Evolutionary conservation across 2,888 invertebrate genomes (phyloP).

Genomic region (Cloeon dipterum): DNA sequence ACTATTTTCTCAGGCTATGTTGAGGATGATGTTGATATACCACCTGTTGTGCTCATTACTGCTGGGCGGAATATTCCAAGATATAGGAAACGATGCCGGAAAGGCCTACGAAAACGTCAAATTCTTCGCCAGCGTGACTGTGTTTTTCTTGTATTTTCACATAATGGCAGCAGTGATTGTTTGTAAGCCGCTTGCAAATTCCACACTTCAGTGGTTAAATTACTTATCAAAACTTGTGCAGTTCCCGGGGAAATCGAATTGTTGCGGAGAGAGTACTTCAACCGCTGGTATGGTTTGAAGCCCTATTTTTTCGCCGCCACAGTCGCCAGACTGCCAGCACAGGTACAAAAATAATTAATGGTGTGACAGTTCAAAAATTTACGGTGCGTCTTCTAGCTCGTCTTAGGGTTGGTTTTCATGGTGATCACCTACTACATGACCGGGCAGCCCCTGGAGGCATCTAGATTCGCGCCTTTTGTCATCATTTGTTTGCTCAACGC

Average conservation of each 20-base stretch:
- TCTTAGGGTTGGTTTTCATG: constrained; percentile 14
- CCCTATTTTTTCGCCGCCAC: constrained; percentile 40
- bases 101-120: constrained; percentile 46
- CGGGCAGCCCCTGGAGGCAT: constrained; percentile 21
- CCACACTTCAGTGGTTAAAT: too few relatives aligned
- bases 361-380: too few relatives aligned
- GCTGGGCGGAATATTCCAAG: constrained; percentile 32
- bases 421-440: constrained; percentile 29
- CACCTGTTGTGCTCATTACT: constrained; percentile 33
- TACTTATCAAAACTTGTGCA: too few relatives aligned
- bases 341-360: too few relatives aligned
- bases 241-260: constrained; percentile 43
- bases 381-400: not conserved
- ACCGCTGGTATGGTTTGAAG: constrained; percentile 38
- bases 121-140: constrained; percentile 36
- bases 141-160: constrained; percentile 42
- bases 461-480: constrained; percentile 21
- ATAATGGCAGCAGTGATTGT: constrained; percentile 42
- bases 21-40: constrained; percentile 34
- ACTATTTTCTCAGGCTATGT: constrained; percentile 10
- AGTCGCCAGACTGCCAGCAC: constrained; percentile 33
- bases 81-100: constrained; percentile 35
- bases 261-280: constrained; percentile 43
- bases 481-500: constrained; percentile 2
- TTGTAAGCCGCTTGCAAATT: too few relatives aligned